Conservation (phyloP, 2,888 invertebrate species). For the Orgyia antiqua region DNA sequence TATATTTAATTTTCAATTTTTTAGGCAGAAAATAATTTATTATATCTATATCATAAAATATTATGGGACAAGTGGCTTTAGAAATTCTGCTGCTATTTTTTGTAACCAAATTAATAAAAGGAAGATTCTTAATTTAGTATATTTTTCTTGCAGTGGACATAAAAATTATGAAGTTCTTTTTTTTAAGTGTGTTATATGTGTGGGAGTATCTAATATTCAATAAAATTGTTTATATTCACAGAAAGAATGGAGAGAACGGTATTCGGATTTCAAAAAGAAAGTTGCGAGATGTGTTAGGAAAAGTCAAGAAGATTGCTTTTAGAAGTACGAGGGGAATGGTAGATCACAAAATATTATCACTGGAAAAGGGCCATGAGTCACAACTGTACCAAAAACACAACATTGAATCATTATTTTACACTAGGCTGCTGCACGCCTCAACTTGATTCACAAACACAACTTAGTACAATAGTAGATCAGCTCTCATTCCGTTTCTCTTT, state of each 20-base stretch:
- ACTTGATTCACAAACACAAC: conserved; percentile 33
- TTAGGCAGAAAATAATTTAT: too few species aligned
- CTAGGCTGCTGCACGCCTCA: conserved; percentile 43
- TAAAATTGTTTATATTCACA: conserved; percentile 74
- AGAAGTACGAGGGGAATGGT: conserved; percentile 67
- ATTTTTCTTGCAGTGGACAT: too few species aligned
- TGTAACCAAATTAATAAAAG: too few species aligned
- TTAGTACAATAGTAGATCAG: conserved; percentile 70
- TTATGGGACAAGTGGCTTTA: too few species aligned
- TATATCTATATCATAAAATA: too few species aligned
- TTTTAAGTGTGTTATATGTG: too few species aligned
- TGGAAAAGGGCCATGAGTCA: conserved; percentile 63
- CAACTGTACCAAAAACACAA: conserved; percentile 38
- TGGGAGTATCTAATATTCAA: too few species aligned
- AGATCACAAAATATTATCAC: conserved; percentile 53
- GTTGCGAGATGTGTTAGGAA: conserved; percentile 98
- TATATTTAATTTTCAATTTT: too few species aligned
- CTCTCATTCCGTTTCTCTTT: conserved; percentile 76
- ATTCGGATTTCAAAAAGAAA: conserved; percentile 97
- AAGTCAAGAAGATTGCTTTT: conserved; percentile 99
- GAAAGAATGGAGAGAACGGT: conserved; percentile 99
- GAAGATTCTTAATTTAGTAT: too few species aligned
- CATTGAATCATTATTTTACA: conserved; percentile 32
- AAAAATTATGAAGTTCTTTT: too few species aligned
- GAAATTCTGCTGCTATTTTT: too few species aligned